Percentiles rank a stretch among this genome's conserved stretches.
Evolutionary conservation across 2,113 vertebrate genomes (phyloP).

Genomic region (Oreotrochilus melanogaster): DNA sequence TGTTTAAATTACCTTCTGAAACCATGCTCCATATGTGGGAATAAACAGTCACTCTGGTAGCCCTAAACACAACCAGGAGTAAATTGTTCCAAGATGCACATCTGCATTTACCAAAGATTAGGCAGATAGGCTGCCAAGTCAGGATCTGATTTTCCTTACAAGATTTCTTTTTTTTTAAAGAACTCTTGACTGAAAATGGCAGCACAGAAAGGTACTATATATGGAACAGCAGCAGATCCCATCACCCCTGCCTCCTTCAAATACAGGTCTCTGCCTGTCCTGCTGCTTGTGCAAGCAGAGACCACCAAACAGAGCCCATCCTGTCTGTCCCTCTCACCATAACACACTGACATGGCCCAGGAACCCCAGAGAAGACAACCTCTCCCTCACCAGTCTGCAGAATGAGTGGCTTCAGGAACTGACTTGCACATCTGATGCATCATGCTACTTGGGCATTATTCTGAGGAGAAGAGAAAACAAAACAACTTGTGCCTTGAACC

Average conservation of each 20-base stretch:
- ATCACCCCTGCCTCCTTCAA: background rate
- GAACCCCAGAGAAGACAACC: fast-evolving
- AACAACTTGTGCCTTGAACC: too few species aligned
- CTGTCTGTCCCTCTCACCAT: background rate
- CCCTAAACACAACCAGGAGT: conserved; percentile 36
- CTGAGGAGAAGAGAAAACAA: background rate
- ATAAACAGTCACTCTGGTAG: conserved; percentile 25
- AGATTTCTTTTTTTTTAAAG: background rate
- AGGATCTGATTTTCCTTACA: background rate
- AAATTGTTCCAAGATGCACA: conserved; percentile 69
- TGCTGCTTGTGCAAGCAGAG: background rate
- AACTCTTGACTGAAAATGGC: background rate
- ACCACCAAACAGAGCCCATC: fast-evolving
- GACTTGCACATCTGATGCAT: fast-evolving
- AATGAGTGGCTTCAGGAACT: background rate
- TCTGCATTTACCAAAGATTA: conserved; percentile 51
- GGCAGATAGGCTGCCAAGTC: conserved; percentile 27
- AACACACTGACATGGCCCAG: fast-evolving
- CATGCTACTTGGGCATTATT: background rate
- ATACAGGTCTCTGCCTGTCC: background rate
- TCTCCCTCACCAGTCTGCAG: background rate
- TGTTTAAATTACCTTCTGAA: conserved; percentile 64
- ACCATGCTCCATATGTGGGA: conserved; percentile 43
- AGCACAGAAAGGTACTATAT: background rate
- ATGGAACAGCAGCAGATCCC: background rate